Evolutionary conservation across 2,797 vertebrate genomes (phyloP).

Genomic region (Esox masquinongy): DNA sequence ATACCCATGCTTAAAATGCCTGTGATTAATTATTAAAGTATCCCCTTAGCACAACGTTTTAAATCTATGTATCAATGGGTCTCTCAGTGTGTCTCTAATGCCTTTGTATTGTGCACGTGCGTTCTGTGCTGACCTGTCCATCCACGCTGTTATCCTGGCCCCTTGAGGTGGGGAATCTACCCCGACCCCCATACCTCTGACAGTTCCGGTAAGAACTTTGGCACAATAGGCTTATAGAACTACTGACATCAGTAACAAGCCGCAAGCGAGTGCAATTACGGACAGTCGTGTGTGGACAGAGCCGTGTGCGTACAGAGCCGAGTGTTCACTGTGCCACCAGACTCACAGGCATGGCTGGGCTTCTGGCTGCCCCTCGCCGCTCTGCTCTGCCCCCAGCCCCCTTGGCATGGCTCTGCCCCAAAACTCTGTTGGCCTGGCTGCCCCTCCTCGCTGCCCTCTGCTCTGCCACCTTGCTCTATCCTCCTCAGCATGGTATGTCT

Average conservation of each 20-base stretch:
- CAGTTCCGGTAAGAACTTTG: not conserved
- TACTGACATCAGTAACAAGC: constrained; percentile 20
- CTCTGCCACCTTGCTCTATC: not conserved
- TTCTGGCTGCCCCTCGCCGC: not conserved
- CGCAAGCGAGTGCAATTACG: constrained; percentile 26
- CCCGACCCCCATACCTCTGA: not conserved
- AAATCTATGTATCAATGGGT: no score
- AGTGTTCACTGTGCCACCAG: not conserved
- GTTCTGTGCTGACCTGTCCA: not conserved
- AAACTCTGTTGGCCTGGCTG: no score
- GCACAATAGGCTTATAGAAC: constrained; percentile 19
- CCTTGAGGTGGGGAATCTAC: not conserved
- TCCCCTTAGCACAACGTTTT: no score
- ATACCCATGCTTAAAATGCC: not conserved
- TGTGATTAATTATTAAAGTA: no score
- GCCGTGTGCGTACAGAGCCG: not conserved
- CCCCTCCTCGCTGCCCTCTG: not conserved
- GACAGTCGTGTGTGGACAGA: constrained; percentile 11
- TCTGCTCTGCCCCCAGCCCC: not conserved
- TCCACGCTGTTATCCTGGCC: not conserved
- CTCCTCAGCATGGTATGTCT: not conserved
- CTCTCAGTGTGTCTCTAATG: not conserved
- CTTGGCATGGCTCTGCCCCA: not conserved
- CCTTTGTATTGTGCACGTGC: not conserved
- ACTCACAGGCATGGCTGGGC: no score